Conservation (phyloP, 2,797 vertebrate genomes). For the Pteropus rufus region DNA sequence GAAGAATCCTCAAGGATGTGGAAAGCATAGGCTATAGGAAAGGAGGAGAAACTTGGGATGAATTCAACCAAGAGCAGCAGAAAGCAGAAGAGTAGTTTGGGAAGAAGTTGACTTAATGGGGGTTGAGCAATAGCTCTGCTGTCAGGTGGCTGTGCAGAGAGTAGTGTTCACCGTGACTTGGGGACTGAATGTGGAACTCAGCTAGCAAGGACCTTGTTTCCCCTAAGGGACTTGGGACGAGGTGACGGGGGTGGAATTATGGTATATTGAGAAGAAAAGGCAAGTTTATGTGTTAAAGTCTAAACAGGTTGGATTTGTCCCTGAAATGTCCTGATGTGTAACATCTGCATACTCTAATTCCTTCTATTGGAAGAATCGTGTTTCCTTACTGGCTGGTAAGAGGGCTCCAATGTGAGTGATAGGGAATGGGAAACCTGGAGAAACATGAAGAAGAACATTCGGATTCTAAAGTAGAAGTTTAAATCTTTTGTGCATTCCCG, state of each 20-base stretch:
- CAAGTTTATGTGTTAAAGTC: conserved; percentile 22
- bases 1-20: neutral
- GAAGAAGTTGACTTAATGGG: neutral
- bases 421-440: neutral
- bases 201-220: conserved; percentile 37
- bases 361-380: neutral
- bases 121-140: neutral
- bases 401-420: neutral
- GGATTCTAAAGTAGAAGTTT: neutral
- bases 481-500: neutral
- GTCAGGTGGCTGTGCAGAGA: conserved; percentile 19
- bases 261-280: conserved; percentile 41
- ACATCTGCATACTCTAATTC: neutral
- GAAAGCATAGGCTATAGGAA: conserved; percentile 6
- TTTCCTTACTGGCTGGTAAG: neutral
- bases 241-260: neutral
- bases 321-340: neutral
- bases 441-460: neutral
- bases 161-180: neutral
- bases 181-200: neutral
- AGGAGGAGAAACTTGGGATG: neutral
- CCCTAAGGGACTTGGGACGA: neutral
- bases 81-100: neutral
- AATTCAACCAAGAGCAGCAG: conserved; percentile 8
- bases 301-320: conserved; percentile 5